A percentile compares a stretch with the other conserved stretches of the same genome.
phyloP scores from a whole-genome alignment of 2,888 invertebrate species.

The Dasypolia templi region DNA sequence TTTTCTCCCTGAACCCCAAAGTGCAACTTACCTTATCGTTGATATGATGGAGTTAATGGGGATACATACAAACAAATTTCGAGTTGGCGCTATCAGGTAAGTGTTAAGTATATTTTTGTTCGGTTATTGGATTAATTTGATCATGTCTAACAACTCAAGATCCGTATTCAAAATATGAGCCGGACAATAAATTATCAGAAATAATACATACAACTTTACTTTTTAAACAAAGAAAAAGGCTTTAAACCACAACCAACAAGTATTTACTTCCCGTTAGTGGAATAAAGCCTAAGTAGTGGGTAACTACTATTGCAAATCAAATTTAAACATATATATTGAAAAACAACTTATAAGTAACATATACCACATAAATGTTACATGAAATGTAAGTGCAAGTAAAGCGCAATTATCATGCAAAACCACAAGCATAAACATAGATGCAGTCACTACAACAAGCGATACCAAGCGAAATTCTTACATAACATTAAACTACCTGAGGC shows the following conservation, averaged over 20 bases:
- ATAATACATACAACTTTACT: background rate
- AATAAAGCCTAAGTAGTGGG: background rate
- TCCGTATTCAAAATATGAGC: background rate
- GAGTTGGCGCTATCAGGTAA: background rate
- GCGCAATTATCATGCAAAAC: constrained; percentile 41
- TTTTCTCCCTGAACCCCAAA: background rate
- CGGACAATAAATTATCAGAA: background rate
- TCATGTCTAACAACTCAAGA: background rate
- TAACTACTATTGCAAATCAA: constrained; percentile 10
- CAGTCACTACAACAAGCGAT: constrained; percentile 45
- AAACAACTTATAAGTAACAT: constrained; percentile 40
- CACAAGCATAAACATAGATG: constrained; percentile 58
- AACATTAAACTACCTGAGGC: constrained; percentile 4
- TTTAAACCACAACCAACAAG: constrained; percentile 1
- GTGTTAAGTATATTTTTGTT: background rate
- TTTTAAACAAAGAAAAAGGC: background rate
- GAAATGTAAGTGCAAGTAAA: constrained; percentile 53
- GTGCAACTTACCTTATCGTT: constrained; percentile 19
- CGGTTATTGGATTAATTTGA: constrained; percentile 1
- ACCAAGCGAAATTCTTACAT: constrained; percentile 39
- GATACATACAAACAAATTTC: no score
- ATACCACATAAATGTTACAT: constrained; percentile 39
- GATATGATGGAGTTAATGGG: background rate
- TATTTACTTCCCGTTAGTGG: constrained; percentile 12
- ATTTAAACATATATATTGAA: constrained; percentile 16